phyloP scores from a whole-genome alignment of 1,140 invertebrate genomes.

The Eufriesea mexicana region DNA sequence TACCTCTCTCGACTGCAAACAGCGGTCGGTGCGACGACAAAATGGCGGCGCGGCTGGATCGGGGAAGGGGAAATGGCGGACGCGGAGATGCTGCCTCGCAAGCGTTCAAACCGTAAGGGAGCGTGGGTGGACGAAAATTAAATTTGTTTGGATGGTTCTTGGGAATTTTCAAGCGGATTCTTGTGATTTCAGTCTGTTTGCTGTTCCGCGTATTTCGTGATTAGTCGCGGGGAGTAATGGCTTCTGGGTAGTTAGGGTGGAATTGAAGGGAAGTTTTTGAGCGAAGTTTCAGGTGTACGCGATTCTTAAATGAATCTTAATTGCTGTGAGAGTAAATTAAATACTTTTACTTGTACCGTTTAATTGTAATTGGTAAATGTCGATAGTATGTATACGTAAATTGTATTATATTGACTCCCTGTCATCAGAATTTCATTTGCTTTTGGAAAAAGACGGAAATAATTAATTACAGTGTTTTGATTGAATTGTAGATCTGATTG shows the following conservation, averaged over 20 bases:
- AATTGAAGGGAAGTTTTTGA: background rate
- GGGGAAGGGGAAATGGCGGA: background rate
- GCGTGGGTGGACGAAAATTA: background rate
- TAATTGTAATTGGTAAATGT: no score
- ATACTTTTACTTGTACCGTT: no score
- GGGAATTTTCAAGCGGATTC: background rate
- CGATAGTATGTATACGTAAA: no score
- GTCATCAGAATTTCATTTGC: no score
- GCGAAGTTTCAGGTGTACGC: no score
- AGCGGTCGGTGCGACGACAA: background rate
- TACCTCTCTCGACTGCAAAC: slow-evolving; percentile 26
- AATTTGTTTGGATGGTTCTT: background rate
- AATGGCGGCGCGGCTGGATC: background rate
- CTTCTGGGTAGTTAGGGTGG: background rate
- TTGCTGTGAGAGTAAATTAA: no score
- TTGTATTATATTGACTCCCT: no score
- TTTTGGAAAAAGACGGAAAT: no score
- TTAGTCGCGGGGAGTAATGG: background rate
- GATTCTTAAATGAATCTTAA: no score
- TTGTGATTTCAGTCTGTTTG: background rate
- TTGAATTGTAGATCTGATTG: no score
- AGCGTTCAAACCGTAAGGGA: background rate
- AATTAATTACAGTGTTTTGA: no score
- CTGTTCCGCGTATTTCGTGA: background rate
- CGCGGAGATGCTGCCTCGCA: background rate